Conservation (phyloP, 2,888 invertebrate species). For the Chouioia cunea region DNA sequence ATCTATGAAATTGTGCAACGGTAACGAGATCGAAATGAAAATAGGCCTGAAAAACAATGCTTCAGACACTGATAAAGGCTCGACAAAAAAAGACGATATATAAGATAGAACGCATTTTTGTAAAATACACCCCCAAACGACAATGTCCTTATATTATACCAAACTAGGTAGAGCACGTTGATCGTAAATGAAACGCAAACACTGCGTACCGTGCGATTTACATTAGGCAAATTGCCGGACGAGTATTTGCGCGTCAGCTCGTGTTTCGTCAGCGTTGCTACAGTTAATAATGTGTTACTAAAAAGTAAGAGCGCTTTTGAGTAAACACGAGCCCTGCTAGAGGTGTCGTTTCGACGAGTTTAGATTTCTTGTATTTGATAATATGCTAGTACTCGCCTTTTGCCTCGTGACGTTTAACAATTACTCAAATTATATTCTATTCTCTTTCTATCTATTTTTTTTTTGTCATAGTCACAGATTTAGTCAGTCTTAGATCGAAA, state of each 20-base stretch:
- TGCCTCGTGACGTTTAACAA: constrained; percentile 56
- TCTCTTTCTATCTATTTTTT: constrained; percentile 16
- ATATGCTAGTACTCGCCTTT: constrained; percentile 60
- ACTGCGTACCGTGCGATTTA: constrained; percentile 27
- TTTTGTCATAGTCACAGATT: constrained; percentile 44
- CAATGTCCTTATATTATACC: constrained; percentile 3
- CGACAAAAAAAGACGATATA: background rate
- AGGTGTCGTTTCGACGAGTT: constrained; percentile 33
- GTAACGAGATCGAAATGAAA: constrained; percentile 22
- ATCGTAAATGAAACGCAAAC: constrained; percentile 40
- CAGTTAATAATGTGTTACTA: constrained; percentile 52
- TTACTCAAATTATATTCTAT: constrained; percentile 16
- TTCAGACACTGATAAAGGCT: background rate
- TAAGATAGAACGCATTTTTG: constrained; percentile 20
- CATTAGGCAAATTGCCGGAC: constrained; percentile 27
- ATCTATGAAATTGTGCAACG: constrained; percentile 4
- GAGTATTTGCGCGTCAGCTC: constrained; percentile 52
- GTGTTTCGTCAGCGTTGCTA: constrained; percentile 51
- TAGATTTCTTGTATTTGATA: constrained; percentile 36
- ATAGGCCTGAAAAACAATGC: constrained; percentile 24
- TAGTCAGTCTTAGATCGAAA: constrained; percentile 55
- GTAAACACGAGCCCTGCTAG: constrained; percentile 13
- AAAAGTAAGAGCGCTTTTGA: constrained; percentile 45
- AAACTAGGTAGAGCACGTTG: constrained; percentile 28
- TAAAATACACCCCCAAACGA: constrained; percentile 11